These are phyloP conservation scores for Andrena trimmerana DNA, from an alignment of 2,888 invertebrate genomes.

Conservation along the genomic window DNA sequence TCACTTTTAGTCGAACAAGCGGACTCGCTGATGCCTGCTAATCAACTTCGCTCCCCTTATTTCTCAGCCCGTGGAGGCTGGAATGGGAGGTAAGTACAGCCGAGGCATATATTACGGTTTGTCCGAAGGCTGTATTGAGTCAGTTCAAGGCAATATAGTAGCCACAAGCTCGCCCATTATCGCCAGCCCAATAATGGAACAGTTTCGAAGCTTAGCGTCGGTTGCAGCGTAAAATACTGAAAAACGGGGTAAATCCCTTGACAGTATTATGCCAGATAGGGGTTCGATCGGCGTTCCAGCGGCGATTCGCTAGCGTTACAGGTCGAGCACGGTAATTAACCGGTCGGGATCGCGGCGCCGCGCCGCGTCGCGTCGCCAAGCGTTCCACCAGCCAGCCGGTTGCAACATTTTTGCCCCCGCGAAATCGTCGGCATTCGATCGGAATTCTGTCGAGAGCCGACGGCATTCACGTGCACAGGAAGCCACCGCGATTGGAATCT, in stretches of 20 bases:
- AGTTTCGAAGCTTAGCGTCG: too few species aligned
- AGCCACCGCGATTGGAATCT: constrained; percentile 63
- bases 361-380: constrained; percentile 56
- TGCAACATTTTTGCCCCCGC: constrained; percentile 62
- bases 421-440: constrained; percentile 61
- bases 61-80: too few species aligned
- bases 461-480: constrained; percentile 58
- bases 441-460: constrained; percentile 56
- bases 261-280: not conserved
- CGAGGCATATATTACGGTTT: too few species aligned
- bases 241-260: not conserved
- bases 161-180: too few species aligned
- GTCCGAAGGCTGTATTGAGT: too few species aligned
- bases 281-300: not conserved
- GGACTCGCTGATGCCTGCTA: too few species aligned
- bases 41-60: too few species aligned
- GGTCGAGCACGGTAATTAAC: constrained; percentile 57
- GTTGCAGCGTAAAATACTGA: not conserved
- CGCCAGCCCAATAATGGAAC: not conserved
- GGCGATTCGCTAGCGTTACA: constrained; percentile 10
- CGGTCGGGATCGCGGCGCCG: constrained; percentile 54
- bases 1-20: not conserved
- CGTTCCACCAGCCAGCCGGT: constrained; percentile 21
- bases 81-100: too few species aligned
- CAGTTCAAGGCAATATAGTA: too few species aligned